Conservation (phyloP, 2,888 invertebrate genomes). For the Sinhomidia bicolor region DNA sequence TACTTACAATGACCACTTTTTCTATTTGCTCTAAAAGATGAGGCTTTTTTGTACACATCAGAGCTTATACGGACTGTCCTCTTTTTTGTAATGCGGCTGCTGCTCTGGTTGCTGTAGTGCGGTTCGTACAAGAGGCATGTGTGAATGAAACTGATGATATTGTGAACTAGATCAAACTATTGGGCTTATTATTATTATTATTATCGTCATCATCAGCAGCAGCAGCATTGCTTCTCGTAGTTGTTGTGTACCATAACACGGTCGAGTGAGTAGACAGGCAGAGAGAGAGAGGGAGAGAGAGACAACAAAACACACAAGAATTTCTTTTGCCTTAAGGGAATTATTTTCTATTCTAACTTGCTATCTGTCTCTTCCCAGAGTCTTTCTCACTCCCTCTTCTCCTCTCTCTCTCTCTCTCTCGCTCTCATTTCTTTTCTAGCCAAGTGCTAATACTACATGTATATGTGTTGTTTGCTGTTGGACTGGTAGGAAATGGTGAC, state of each 20-base stretch:
- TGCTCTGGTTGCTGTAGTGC: background rate
- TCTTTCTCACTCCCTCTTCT: background rate
- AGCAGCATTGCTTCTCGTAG: slow-evolving; percentile 15
- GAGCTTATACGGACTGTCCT: slow-evolving; percentile 7
- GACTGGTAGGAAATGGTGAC: background rate
- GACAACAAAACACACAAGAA: slow-evolving; percentile 33
- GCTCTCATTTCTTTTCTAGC: background rate
- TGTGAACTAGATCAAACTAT: slow-evolving; percentile 50
- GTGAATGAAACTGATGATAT: slow-evolving; percentile 52
- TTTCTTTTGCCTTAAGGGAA: slow-evolving; percentile 64
- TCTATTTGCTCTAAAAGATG: background rate
- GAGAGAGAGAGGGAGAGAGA: background rate
- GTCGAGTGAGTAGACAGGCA: slow-evolving; percentile 9
- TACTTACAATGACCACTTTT: background rate
- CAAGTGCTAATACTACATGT: background rate
- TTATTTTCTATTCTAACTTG: slow-evolving; percentile 58
- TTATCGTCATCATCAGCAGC: background rate
- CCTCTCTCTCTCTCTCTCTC: background rate
- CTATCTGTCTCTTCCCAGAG: slow-evolving; percentile 43
- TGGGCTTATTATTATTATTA: slow-evolving; percentile 45
- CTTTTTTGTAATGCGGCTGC: too few relatives aligned
- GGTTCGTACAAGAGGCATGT: slow-evolving; percentile 39
- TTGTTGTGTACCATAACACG: slow-evolving; percentile 21
- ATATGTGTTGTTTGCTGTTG: background rate
- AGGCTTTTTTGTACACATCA: slow-evolving; percentile 13